These are phyloP conservation scores for Batillaria attramentaria DNA, from an alignment of 1,140 invertebrate genomes.

Conservation along the genomic window DNA sequence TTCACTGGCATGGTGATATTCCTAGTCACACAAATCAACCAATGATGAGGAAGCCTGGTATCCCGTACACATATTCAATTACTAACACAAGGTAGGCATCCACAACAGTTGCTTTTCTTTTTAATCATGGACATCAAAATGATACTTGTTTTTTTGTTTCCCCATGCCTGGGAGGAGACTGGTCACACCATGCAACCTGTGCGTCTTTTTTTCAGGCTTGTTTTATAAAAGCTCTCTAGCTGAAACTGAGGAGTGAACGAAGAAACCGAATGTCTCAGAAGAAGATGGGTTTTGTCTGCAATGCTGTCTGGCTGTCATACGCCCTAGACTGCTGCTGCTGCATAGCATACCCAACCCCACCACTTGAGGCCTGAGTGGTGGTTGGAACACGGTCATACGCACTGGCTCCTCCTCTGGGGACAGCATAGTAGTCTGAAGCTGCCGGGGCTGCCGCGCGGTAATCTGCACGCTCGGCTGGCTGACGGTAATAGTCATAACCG, in stretches of 20 bases:
- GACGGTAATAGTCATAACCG: conserved; percentile 33
- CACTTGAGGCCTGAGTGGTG: not conserved
- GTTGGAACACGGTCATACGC: conserved; percentile 1
- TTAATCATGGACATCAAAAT: not conserved
- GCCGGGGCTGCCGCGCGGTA: not conserved
- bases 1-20: too few species aligned
- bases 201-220: too few species aligned
- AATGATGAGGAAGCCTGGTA: too few species aligned
- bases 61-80: too few species aligned
- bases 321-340: conserved; percentile 15
- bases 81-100: not conserved
- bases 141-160: not conserved
- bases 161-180: not conserved
- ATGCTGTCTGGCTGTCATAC: conserved; percentile 26
- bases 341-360: conserved; percentile 15
- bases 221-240: not conserved
- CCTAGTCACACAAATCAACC: too few species aligned
- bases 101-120: not conserved
- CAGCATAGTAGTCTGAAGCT: conserved; percentile 1
- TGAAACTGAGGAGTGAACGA: not conserved
- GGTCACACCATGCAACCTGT: not conserved
- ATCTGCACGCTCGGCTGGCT: conserved; percentile 13
- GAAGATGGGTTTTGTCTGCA: conserved; percentile 31
- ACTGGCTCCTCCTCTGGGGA: not conserved
- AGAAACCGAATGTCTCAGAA: conserved; percentile 14